Evolutionary conservation across 35 echinoderm and acorn worm species (phyloP), one percentile per base, ranked within the genome.

Genomic region (Amphiura filiformis): DNA sequence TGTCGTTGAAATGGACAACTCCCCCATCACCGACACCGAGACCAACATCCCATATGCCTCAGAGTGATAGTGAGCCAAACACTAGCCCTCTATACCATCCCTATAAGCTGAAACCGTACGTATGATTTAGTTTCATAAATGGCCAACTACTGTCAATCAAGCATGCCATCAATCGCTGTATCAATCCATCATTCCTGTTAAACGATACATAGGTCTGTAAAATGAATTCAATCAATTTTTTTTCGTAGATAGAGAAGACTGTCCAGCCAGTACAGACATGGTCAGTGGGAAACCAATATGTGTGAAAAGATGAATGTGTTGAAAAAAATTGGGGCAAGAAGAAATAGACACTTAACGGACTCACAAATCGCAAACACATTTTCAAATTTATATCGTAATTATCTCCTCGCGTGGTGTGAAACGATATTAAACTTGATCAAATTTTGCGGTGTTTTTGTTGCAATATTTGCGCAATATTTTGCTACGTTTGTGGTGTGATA

Each of bases 201-300:
- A 70, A 70, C 28, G 61, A 70, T 70, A 70, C 61, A 70, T 70
- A 70, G 61, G 61, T 70, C 61, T 70, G 61, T 70, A 70, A 70
- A 70, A 70, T 70, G 28, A 70, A 70, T 70, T 30, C 61, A 70
- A 70, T 70, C 61, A 70, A 30, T 70, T 70, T n/a, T n/a, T n/a
- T n/a, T n/a, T n/a, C n/a, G 28, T 70, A 30, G 61, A 11, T 26
- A 70, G 11, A 70, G 28, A 13, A 23, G 61, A 2, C n/a, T n/a
- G n/a, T n/a, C n/a, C n/a, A n/a, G n/a, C n/a, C n/a, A n/a, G n/a
- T n/a, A n/a, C 61, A 70, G 28, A 70, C 61, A 15, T 70, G 61
- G 61, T 70, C 61, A 70, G 61, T 70, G 15, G 61, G 61, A 70
- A 70, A 26, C 17, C 17, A 26, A 70, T 70, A 70, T n/a, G 61